Base-by-base conservation (phyloP, 2,113 vertebrate species). In the Uria aalge region DNA sequence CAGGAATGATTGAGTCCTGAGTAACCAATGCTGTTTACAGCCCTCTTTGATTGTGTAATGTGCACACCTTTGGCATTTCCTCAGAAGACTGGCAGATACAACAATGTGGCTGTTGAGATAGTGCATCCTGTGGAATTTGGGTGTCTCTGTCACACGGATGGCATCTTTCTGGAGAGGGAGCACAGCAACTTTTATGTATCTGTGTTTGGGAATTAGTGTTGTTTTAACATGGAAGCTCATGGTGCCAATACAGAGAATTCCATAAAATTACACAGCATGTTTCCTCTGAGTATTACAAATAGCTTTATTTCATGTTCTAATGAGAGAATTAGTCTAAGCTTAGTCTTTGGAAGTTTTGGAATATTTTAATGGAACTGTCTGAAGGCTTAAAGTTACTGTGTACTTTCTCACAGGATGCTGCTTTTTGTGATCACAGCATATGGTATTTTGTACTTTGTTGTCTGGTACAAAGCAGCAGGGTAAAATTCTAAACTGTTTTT, bases 231-330 rank as follows among this genome's bases (percentile, higher is more conserved):
- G 38, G 32, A 34, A 52, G 29, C 4, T 2, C 2, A 20, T 53
- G 11, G 5, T 79, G 11, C 47, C 47, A 20, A 63, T 67, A 32
- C 12, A 38, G 18, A 81, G 20, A 57, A 77, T 41, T 84, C 29
- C 15, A 2, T 32, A 72, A 32, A 32, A 48, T 24, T 41, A 20
- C 19, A 52, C 0, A 11, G 11, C 10, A 21, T 0, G 0, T 81
- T 87, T 94, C 21, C 32, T 86, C 20, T 11, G 73, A 21, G 8
- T 69, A 15, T 60, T 78, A 22, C 5, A 67, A 81, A n/a, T 41
- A 32, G 29, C 59, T 83, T 82, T 53, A 21, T 71, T 63, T 82
- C 13, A 14, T 78, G 3, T 68, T 85, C 19, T 85, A 41, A 34
- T 67, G 26, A 41, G 30, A 50, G 5, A 64, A 40, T 36, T 64